Percentiles rank a stretch among this genome's conserved stretches.
phyloP scores from a whole-genome alignment of 2,797 vertebrate genomes.

The Limosa lapponica region DNA sequence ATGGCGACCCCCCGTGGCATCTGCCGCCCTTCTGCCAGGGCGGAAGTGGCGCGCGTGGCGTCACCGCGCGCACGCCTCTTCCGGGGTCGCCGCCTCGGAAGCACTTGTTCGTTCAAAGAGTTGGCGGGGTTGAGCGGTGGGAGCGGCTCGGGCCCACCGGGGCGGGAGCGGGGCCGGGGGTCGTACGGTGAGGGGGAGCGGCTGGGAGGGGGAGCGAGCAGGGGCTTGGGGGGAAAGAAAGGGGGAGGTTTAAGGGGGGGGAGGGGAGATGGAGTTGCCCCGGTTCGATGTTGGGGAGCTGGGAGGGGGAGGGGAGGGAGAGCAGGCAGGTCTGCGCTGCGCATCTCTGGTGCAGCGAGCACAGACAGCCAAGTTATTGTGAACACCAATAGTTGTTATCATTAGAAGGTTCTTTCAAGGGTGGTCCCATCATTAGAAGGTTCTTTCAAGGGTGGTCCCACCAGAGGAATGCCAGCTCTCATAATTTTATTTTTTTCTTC shows the following conservation, averaged over 20 bases:
- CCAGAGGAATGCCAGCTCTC: not conserved
- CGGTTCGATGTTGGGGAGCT: not conserved
- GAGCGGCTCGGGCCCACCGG: no score
- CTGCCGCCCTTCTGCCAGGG: not conserved
- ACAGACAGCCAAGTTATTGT: rapidly evolving
- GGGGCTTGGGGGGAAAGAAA: not conserved
- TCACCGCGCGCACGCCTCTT: rapidly evolving
- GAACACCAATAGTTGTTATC: rapidly evolving
- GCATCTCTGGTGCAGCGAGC: not conserved
- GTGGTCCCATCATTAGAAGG: rapidly evolving
- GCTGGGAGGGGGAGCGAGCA: no score
- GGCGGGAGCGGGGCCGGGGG: not conserved
- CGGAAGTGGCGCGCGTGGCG: rapidly evolving
- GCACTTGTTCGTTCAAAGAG: not conserved
- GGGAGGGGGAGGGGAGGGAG: not conserved
- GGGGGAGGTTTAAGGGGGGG: rapidly evolving
- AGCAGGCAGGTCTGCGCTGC: rapidly evolving
- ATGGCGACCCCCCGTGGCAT: not conserved
- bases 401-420: rapidly evolving
- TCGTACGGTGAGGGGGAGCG: not conserved
- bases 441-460: rapidly evolving
- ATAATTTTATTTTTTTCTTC: rapidly evolving
- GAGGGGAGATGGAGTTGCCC: not conserved
- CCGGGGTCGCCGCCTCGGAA: not conserved
- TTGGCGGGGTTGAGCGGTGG: not conserved